Conservation (phyloP, 2,797 vertebrate species). For the Sternarchorhynchus goeldii region DNA sequence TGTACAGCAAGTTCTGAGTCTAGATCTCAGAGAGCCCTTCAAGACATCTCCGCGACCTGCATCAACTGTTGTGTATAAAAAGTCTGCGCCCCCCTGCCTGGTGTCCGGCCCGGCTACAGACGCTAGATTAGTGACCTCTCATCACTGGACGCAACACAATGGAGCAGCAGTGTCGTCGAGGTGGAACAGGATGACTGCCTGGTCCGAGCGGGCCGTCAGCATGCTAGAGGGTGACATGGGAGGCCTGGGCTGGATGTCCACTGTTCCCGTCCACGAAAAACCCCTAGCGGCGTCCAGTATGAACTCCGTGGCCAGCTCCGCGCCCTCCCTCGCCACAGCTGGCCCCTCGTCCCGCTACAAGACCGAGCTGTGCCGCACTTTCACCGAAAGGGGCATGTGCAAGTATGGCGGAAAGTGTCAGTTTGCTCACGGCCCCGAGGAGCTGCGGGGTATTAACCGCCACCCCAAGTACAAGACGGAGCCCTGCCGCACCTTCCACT, state of each 20-base stretch:
- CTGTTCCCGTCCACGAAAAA: conserved; percentile 17
- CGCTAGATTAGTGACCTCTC: neutral
- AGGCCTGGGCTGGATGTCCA: conserved; percentile 47
- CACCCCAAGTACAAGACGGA: conserved; percentile 85
- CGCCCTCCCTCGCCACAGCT: conserved; percentile 52
- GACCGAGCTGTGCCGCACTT: conserved; percentile 82
- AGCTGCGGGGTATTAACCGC: conserved; percentile 77
- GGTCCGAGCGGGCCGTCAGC: conserved; percentile 62
- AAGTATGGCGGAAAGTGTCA: conserved; percentile 83
- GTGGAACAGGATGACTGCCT: conserved; percentile 56
- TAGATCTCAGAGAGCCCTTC: conserved; percentile 52
- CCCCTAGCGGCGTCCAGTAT: neutral
- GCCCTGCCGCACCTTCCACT: conserved; percentile 82
- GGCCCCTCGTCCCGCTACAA: conserved; percentile 77
- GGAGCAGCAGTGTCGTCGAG: conserved; percentile 39
- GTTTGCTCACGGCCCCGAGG: conserved; percentile 78
- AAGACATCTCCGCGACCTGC: conserved; percentile 10
- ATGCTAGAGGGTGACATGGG: conserved; percentile 60
- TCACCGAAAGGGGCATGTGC: conserved; percentile 77
- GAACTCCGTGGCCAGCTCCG: conserved; percentile 26
- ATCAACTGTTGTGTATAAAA: conserved; percentile 45
- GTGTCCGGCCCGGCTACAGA: conserved; percentile 39
- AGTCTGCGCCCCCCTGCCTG: conserved; percentile 42
- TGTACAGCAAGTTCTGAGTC: conserved; percentile 56
- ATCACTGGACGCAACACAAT: conserved; percentile 47